These are phyloP conservation scores for Aphelenchoides bicaudatus DNA, from an alignment of 2,888 invertebrate genomes.

Conservation along the genomic window DNA sequence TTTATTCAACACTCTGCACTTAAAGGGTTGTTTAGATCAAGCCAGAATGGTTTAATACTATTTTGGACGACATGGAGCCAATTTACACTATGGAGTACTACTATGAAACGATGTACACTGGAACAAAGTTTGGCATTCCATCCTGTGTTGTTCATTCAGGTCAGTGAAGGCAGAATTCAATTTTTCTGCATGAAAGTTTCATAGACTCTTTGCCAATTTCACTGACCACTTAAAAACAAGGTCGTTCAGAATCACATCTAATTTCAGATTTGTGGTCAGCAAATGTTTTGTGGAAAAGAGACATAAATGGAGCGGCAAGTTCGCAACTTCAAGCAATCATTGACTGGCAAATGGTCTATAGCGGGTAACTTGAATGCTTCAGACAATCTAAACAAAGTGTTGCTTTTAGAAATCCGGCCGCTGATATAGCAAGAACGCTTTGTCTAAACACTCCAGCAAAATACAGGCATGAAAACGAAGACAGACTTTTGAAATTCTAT, in stretches of 20 bases:
- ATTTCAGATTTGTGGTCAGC: conserved; percentile 55
- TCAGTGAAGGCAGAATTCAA: no score
- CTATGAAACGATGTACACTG: conserved; percentile 17
- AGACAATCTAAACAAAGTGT: not conserved
- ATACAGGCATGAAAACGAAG: conserved; percentile 34
- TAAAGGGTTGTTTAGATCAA: no score
- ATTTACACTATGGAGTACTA: conserved; percentile 9
- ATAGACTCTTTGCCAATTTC: no score
- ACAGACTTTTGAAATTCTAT: conserved; percentile 29
- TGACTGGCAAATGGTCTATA: conserved; percentile 49
- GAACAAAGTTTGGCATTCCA: conserved; percentile 23
- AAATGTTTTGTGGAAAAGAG: conserved; percentile 48
- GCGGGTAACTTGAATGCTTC: not conserved
- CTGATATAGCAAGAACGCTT: conserved; percentile 46
- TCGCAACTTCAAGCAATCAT: conserved; percentile 43
- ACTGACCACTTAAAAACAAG: no score
- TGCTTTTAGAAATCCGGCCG: conserved; percentile 33
- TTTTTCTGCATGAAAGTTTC: no score
- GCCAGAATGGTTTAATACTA: conserved; percentile 17
- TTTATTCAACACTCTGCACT: no score
- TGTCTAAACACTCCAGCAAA: conserved; percentile 45
- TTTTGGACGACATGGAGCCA: conserved; percentile 27
- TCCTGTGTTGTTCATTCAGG: conserved; percentile 37
- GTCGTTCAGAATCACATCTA: no score
- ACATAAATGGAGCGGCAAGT: conserved; percentile 28